Percentiles rank a stretch among this genome's conserved stretches.
Evolutionary conservation across 2,113 vertebrate species (phyloP).

Genomic region (Caranx ignobilis): DNA sequence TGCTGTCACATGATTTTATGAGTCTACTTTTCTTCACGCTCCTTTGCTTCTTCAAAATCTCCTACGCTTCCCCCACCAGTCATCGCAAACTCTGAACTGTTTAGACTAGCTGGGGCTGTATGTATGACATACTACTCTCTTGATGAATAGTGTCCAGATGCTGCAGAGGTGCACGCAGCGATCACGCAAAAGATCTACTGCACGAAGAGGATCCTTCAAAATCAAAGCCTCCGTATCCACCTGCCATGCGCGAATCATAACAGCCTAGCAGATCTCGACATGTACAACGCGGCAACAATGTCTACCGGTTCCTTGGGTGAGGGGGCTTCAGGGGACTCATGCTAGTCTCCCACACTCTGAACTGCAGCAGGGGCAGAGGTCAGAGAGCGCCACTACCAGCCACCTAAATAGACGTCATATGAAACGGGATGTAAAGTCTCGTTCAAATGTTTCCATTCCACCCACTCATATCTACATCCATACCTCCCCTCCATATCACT

Average conservation of each 20-base stretch:
- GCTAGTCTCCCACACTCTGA: slow-evolving; percentile 25
- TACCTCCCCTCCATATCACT: slow-evolving; percentile 77
- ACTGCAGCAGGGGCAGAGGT: slow-evolving; percentile 22
- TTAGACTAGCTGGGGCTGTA: slow-evolving; percentile 72
- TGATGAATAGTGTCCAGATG: slow-evolving; percentile 65
- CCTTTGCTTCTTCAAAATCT: slow-evolving; percentile 28
- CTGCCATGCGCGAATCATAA: slow-evolving; percentile 23
- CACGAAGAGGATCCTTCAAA: background rate
- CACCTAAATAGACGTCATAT: slow-evolving; percentile 39
- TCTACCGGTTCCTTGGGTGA: background rate
- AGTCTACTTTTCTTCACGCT: slow-evolving; percentile 22
- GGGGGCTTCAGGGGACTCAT: background rate
- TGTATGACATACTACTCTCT: slow-evolving; percentile 61
- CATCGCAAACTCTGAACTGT: slow-evolving; percentile 59
- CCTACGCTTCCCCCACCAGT: slow-evolving; percentile 33
- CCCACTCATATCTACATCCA: slow-evolving; percentile 67
- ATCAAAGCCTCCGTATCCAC: slow-evolving; percentile 14
- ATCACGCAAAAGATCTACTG: slow-evolving; percentile 4
- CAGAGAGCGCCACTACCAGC: background rate
- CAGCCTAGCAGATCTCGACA: slow-evolving; percentile 1
- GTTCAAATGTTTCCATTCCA: slow-evolving; percentile 82
- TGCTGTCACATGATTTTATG: slow-evolving; percentile 15
- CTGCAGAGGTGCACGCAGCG: slow-evolving; percentile 34
- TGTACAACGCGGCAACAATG: background rate
- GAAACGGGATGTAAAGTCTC: slow-evolving; percentile 31